Base-by-base conservation (phyloP, 2,888 invertebrate genomes). In the Cylloceria caligata region DNA sequence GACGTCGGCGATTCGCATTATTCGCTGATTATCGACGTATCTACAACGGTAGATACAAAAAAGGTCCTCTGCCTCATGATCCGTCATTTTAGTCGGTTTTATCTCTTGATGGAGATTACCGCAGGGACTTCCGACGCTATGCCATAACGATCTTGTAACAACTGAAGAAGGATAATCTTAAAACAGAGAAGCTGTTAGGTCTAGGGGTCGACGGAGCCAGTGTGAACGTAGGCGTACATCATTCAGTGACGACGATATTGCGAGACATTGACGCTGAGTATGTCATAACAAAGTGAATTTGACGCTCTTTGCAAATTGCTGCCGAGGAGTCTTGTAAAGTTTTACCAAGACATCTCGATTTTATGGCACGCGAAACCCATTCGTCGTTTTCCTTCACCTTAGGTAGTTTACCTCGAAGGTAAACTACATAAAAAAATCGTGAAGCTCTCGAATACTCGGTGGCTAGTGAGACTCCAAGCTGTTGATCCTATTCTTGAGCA, bases 321-420 rank as follows among this genome's bases (percentile, higher is more conserved):
- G 85, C 82, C 9, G 83, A 81, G 62, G 74, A 83, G 27, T 76
- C 84, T 5, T 69, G 81, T 9, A 81, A 84, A 79, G 34, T 36
- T 49, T 45, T 84, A 47, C 83, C 84, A 7, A 52, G 84, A 3
- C 80, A 86, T 39, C 36, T 86, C 34, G 86, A 86, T n/a, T 87
- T 80, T 36, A 74, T 88, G 11, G 84, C 86, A 6, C 65, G 85
- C 39, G 87, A 88, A 86, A 60, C 79, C 27, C 85, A 87, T 65
- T 85, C 81, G 16, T 88, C 87, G 88, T 89, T 88, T 80, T 83
- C 86, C n/a, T n/a, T n/a, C n/a, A n/a, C n/a, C n/a, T n/a, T n/a
- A 2, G 83, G 85, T 68, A 87, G 87, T 72, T n/a, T n/a, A 79
- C 86, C 83, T 88, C 0, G 21, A 16, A 6, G 68, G 36, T 1